Evolutionary conservation across 2,888 invertebrate species (phyloP).

Genomic region (Apodemia duryi): DNA sequence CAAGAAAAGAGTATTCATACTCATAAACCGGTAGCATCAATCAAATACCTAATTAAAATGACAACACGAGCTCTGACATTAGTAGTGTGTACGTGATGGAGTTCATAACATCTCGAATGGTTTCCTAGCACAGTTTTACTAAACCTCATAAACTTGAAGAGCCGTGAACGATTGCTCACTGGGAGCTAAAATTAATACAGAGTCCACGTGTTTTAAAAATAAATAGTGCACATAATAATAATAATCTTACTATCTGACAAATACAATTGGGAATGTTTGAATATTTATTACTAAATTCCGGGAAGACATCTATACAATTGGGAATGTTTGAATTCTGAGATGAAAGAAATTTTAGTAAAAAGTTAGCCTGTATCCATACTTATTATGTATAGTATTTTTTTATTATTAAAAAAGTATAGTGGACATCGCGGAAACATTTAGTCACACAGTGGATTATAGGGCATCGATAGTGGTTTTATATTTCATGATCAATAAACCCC

Average conservation of each 20-base stretch:
- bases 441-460: no score
- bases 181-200: neutral
- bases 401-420: no score
- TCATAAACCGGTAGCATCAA: neutral
- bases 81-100: neutral
- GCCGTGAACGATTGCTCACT: constrained; percentile 18
- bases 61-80: neutral
- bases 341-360: no score
- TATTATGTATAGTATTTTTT: no score
- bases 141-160: constrained; percentile 16
- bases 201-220: neutral
- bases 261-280: neutral
- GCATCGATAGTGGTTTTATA: no score
- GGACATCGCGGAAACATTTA: no score
- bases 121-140: constrained; percentile 9
- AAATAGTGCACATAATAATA: neutral
- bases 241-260: neutral
- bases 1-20: no score
- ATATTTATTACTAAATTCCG: no score
- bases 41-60: neutral
- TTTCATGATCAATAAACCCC: no score
- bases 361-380: no score
- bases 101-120: constrained; percentile 6
- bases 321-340: no score
- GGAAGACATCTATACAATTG: no score